These are phyloP conservation scores for Cyprinodon tularosa DNA, from an alignment of 2,113 vertebrate genomes.

Conservation along the genomic window DNA sequence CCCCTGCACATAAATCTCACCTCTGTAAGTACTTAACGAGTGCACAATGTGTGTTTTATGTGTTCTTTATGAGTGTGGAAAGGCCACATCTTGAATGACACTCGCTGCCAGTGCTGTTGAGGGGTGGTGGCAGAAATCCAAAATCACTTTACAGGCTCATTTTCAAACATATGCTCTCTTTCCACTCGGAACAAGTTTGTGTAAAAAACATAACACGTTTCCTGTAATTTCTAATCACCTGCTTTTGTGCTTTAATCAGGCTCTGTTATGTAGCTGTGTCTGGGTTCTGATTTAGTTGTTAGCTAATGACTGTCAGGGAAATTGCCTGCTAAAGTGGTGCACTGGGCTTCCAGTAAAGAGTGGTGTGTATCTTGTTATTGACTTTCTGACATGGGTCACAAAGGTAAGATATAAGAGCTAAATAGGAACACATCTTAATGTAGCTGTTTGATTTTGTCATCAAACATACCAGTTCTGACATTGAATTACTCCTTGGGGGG, in stretches of 20 bases:
- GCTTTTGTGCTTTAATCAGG: conserved; percentile 48
- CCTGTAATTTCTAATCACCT: conserved; percentile 32
- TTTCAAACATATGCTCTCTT: conserved; percentile 74
- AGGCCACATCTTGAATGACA: conserved; percentile 78
- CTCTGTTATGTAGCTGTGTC: conserved; percentile 53
- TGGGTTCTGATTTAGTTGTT: conserved; percentile 83
- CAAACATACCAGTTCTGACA: neutral
- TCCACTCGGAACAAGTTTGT: conserved; percentile 48
- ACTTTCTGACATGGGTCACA: conserved; percentile 82
- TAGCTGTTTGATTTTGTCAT: conserved; percentile 2
- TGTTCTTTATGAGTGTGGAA: conserved; percentile 77
- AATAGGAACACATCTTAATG: neutral
- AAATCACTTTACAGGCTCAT: conserved; percentile 67
- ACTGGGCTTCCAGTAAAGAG: conserved; percentile 72
- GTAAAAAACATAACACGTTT: conserved; percentile 61
- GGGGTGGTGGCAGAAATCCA: conserved; percentile 17
- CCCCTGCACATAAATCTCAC: conserved; percentile 74
- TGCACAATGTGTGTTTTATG: conserved; percentile 79
- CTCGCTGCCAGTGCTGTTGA: conserved; percentile 55
- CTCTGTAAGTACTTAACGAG: conserved; percentile 75
- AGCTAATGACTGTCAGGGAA: conserved; percentile 86
- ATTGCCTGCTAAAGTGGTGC: conserved; percentile 82
- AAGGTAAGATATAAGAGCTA: conserved; percentile 37
- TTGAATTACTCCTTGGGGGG: conserved; percentile 2
- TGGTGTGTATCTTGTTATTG: conserved; percentile 76